Base-by-base conservation (phyloP, 2,888 invertebrate species). In the Epistrophe eligans region DNA sequence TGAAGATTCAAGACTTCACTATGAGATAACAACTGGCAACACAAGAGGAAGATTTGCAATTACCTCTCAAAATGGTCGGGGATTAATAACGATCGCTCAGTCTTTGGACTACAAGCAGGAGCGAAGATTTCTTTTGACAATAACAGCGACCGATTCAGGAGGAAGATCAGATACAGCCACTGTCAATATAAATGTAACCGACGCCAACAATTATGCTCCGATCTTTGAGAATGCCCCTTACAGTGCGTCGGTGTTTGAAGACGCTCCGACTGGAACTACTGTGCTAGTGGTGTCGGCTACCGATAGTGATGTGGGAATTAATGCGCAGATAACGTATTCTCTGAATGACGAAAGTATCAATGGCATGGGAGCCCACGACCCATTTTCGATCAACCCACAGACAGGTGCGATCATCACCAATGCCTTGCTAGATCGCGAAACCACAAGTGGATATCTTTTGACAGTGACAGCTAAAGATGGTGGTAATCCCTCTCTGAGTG, bases 181-280 rank as follows among this genome's bases (percentile, higher is more conserved):
- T 72, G 97, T 99, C 15, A 97, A 97, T 90, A 96, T 99, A 5
- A 98, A 98, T 91, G 95, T 99, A 0, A 97, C 98, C 0, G 99
- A 99, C 93, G 98, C 98, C 0, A 99, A 99, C 92, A 98, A 98
- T 90, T 97, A 96, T 91, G 96, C 98, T 0, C 99, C 99, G 0
- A 96, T 96, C 1, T 99, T 99, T 91, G 97, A 98, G 91, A 97
- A 97, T 91, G 97, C 98, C 0, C 98, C 98, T 0, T 99, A 99
- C 91, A 96, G 97, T 1, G 96, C 97, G 2, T 96, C 96, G 73
- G 96, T 98, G 0, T 97, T 98, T 90, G 99, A 99, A 94, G 98
- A 99, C 93, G 97, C 98, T 0, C 96, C 97, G 0, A 93, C 98
- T 28, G 99, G 99, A 0, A 97, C 97, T 0, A 98, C 98, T 0